Evolutionary conservation across 2,113 vertebrate genomes (phyloP).

Genomic region (Capra hircus): DNA sequence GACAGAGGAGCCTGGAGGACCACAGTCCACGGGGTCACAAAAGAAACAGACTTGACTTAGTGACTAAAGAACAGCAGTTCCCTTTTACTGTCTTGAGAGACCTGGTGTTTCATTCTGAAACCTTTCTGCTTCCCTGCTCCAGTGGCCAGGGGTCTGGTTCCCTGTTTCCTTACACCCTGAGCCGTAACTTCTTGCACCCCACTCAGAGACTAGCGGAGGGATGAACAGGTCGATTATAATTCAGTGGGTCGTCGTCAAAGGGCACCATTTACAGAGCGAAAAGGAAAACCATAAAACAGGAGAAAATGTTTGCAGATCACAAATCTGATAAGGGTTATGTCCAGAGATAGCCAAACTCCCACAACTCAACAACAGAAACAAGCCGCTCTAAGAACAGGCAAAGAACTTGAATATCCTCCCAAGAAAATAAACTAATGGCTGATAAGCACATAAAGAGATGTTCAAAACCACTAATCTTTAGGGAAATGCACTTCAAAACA

Average conservation of each 20-base stretch:
- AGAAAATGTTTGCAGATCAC: too few relatives aligned
- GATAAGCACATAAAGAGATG: not conserved
- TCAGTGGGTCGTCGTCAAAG: fast-evolving
- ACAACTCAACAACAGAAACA: not conserved
- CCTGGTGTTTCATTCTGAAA: not conserved
- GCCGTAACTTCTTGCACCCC: not conserved
- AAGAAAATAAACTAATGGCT: not conserved
- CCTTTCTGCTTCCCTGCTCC: too few relatives aligned
- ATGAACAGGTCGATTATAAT: fast-evolving
- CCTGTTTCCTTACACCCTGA: fast-evolving
- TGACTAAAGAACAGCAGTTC: not conserved
- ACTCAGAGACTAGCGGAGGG: fast-evolving
- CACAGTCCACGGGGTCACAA: fast-evolving
- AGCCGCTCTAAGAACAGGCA: fast-evolving
- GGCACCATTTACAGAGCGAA: too few relatives aligned
- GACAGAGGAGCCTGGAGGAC: not conserved
- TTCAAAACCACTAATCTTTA: not conserved
- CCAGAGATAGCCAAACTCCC: not conserved
- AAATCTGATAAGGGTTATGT: fast-evolving
- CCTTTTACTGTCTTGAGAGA: not conserved
- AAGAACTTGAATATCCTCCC: not conserved
- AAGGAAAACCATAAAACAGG: fast-evolving
- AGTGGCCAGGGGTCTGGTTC: fast-evolving
- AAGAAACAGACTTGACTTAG: not conserved
- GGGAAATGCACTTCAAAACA: not conserved